Conservation (phyloP, 2,797 vertebrate species). For the Agapornis canus region DNA sequence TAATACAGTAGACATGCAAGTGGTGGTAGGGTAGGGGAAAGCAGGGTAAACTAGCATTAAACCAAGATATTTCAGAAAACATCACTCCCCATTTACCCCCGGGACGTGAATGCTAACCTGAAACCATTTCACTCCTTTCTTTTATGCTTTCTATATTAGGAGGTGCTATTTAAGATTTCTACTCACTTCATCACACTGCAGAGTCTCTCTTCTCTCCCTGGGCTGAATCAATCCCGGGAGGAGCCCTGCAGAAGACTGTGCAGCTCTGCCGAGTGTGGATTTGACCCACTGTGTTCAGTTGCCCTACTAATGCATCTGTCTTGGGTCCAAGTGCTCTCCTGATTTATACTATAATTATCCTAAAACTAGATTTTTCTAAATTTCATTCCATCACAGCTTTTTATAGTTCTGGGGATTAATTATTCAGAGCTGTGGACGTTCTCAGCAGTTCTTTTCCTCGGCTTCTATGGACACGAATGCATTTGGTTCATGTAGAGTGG, state of each 20-base stretch:
- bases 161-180: not conserved
- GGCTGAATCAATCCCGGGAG: not conserved
- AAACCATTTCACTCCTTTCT: not conserved
- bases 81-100: not conserved
- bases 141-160: not conserved
- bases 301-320: conserved; percentile 54
- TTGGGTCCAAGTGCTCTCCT: conserved; percentile 50
- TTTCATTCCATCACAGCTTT: conserved; percentile 60
- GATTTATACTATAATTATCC: conserved; percentile 69
- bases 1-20: not conserved
- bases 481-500: not conserved
- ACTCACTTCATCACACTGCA: not conserved
- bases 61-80: not conserved
- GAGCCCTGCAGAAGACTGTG: not conserved
- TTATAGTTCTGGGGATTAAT: conserved; percentile 69
- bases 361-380: conserved; percentile 68
- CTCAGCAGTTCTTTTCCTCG: conserved; percentile 20
- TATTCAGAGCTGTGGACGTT: conserved; percentile 57
- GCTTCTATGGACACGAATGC: not conserved
- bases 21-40: not conserved
- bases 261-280: not conserved
- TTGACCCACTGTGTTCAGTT: not conserved
- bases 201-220: not conserved
- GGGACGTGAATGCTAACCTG: not conserved
- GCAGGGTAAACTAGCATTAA: not conserved